Percentiles rank a stretch among this genome's conserved stretches.
These are phyloP conservation scores for Myrmophylax atrothorax DNA, from an alignment of 2,113 vertebrate species.

Conservation along the genomic window DNA sequence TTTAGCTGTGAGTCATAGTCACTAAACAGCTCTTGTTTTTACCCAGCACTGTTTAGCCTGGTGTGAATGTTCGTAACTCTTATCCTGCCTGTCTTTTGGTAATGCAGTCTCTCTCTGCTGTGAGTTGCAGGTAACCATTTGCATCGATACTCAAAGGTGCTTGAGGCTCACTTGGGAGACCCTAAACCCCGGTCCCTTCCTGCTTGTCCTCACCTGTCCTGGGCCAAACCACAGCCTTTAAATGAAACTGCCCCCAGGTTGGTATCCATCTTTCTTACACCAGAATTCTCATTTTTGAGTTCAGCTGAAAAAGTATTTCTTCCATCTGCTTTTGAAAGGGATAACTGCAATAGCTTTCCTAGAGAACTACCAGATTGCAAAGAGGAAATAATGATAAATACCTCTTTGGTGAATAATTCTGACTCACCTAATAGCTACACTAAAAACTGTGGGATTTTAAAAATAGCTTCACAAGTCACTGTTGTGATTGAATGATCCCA, in stretches of 20 bases:
- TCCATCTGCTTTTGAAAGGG: background rate
- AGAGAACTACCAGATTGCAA: background rate
- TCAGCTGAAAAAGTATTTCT: background rate
- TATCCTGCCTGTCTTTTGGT: background rate
- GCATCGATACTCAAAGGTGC: conserved; percentile 96
- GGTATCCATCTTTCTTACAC: background rate
- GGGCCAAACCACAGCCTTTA: conserved; percentile 97
- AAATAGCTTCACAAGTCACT: background rate
- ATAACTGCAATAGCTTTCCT: background rate
- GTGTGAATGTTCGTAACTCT: background rate
- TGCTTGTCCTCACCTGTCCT: conserved; percentile 95
- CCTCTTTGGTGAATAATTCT: background rate
- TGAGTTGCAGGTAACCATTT: conserved; percentile 89
- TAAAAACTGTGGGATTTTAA: background rate
- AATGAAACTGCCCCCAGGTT: conserved; percentile 97
- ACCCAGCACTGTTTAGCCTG: background rate
- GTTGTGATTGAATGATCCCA: background rate
- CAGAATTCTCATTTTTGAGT: background rate
- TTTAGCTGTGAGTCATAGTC: accelerated
- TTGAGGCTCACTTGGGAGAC: conserved; percentile 91
- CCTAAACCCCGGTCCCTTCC: conserved; percentile 93
- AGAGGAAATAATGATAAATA: background rate
- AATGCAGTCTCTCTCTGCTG: background rate
- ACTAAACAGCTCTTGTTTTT: background rate
- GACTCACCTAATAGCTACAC: background rate